Evolutionary conservation across 2,888 invertebrate genomes (phyloP).

Genomic region (Eupithecia centaureata): DNA sequence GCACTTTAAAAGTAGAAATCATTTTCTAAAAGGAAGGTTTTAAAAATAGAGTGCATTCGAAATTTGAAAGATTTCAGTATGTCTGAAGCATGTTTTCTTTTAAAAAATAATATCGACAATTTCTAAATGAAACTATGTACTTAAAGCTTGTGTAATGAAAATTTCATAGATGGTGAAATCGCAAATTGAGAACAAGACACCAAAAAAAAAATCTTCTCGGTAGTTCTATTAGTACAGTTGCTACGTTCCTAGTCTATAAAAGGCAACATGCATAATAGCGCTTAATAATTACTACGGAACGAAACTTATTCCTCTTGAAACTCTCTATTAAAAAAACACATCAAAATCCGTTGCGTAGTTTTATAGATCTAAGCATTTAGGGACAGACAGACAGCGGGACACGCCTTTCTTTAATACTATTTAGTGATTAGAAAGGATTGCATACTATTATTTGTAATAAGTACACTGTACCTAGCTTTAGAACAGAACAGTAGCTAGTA

Average conservation of each 20-base stretch:
- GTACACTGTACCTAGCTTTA: not conserved
- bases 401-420: no score
- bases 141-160: not conserved
- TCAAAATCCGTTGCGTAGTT: no score
- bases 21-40: not conserved
- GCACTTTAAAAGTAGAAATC: not conserved
- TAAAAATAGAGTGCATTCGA: not conserved
- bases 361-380: no score
- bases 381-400: no score
- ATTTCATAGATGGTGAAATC: not conserved
- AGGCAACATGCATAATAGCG: not conserved
- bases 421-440: no score
- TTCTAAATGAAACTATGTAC: not conserved
- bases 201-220: not conserved
- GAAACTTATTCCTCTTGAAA: no score
- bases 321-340: no score
- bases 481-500: slow-evolving; percentile 13
- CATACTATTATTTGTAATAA: no score
- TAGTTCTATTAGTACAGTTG: not conserved
- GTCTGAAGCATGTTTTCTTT: not conserved
- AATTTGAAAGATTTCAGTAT: not conserved
- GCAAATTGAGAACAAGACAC: not conserved
- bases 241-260: not conserved
- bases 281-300: no score
- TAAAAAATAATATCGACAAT: no score